Conservation (phyloP, 2,888 invertebrate genomes). For the Atrina japonica region DNA sequence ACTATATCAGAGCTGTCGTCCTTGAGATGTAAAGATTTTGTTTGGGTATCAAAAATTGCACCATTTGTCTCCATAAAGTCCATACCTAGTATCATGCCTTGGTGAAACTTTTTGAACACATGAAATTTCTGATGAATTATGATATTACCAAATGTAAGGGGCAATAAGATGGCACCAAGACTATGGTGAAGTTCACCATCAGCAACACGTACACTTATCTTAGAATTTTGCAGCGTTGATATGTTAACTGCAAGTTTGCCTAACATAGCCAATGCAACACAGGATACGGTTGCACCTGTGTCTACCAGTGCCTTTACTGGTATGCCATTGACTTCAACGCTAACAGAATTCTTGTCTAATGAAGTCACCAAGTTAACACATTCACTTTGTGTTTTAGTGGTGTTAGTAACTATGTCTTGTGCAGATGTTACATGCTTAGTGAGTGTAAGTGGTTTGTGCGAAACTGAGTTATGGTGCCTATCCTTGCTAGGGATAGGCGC, state of each 20-base stretch:
- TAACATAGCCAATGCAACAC: neutral
- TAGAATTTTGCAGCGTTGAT: neutral
- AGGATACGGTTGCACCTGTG: too few species aligned
- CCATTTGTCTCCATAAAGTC: constrained; percentile 26
- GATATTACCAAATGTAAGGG: neutral
- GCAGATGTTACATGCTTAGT: too few species aligned
- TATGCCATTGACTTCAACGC: neutral
- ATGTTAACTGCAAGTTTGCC: neutral
- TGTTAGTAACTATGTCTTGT: too few species aligned
- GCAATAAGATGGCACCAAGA: constrained; percentile 10
- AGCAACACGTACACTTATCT: neutral
- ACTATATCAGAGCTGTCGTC: neutral
- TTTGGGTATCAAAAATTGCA: neutral
- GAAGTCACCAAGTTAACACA: constrained; percentile 3
- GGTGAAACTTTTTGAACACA: constrained; percentile 6
- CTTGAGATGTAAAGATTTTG: neutral
- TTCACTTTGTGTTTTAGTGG: neutral
- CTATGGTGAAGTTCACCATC: constrained; percentile 8
- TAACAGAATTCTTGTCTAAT: constrained; percentile 5
- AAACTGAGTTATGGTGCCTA: too few species aligned
- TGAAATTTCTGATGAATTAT: constrained; percentile 11
- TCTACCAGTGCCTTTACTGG: too few species aligned
- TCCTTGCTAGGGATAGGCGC: too few species aligned
- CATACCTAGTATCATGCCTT: constrained; percentile 15
- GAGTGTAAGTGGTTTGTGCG: too few species aligned